Conservation (phyloP, 2,888 invertebrate species). For the Sympetrum striolatum region DNA sequence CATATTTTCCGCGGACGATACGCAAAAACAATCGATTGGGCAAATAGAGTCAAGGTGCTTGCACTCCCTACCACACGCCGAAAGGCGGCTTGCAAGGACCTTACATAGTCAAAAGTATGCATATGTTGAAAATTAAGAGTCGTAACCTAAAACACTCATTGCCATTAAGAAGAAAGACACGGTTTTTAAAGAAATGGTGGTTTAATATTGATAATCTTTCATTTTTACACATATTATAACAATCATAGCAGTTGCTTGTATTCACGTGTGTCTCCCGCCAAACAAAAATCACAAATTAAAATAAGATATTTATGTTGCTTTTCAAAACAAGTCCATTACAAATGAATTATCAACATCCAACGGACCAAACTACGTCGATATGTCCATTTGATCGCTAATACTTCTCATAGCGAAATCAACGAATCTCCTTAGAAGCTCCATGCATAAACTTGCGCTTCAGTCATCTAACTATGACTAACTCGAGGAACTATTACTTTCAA, state of each 20-base stretch:
- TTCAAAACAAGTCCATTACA: not conserved
- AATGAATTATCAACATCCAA: not conserved
- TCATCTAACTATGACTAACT: not conserved
- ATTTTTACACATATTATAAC: not conserved
- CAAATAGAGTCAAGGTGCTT: no score
- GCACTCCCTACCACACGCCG: no score
- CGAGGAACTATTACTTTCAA: not conserved
- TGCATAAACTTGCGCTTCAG: not conserved
- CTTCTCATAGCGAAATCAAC: not conserved
- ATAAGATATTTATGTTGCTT: not conserved
- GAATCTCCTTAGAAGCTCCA: not conserved
- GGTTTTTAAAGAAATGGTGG: not conserved
- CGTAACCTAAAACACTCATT: no score
- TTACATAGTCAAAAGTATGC: no score
- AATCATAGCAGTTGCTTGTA: not conserved
- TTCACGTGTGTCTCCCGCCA: not conserved
- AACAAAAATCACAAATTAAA: not conserved
- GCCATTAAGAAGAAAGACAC: not conserved
- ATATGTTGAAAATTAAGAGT: no score
- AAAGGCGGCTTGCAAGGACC: no score
- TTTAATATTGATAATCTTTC: not conserved
- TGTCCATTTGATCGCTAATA: not conserved
- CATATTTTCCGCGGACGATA: no score
- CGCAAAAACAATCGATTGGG: no score
- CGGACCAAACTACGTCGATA: not conserved